Percentiles rank a stretch among this genome's conserved stretches.
These are phyloP conservation scores for Lepidurus apus DNA, from an alignment of 1,140 invertebrate genomes.

Conservation along the genomic window DNA sequence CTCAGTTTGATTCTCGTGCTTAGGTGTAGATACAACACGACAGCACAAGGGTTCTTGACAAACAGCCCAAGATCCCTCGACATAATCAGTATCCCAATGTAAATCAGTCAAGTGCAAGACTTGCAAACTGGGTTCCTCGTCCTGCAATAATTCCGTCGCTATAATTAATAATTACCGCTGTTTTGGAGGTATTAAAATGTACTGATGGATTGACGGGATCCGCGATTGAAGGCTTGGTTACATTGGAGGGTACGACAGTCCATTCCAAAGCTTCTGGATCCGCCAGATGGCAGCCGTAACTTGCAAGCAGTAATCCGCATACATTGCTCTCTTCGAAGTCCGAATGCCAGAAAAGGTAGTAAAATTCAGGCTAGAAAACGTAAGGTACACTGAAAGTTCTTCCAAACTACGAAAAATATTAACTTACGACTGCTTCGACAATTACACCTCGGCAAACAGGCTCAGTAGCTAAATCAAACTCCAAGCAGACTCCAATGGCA, in stretches of 20 bases:
- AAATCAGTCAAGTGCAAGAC: slow-evolving; percentile 73
- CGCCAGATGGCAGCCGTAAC: slow-evolving; percentile 42
- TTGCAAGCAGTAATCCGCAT: slow-evolving; percentile 54
- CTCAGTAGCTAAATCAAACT: background rate
- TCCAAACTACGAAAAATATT: too few species aligned
- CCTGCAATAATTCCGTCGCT: background rate
- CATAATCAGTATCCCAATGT: slow-evolving; percentile 71
- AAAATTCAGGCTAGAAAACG: slow-evolving; percentile 29
- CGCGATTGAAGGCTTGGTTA: slow-evolving; percentile 26
- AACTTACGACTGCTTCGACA: slow-evolving; percentile 20
- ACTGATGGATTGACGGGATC: slow-evolving; percentile 12
- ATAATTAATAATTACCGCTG: too few species aligned
- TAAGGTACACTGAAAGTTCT: background rate
- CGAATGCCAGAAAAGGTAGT: slow-evolving; percentile 26
- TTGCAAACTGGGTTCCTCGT: slow-evolving; percentile 42
- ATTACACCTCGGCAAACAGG: slow-evolving; percentile 16
- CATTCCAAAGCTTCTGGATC: slow-evolving; percentile 49
- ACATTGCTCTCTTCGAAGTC: slow-evolving; percentile 38
- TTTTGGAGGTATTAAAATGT: background rate
- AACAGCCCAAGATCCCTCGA: slow-evolving; percentile 55
- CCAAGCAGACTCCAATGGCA: background rate
- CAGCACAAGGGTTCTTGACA: slow-evolving; percentile 76
- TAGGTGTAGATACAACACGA: slow-evolving; percentile 51
- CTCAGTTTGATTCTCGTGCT: slow-evolving; percentile 36
- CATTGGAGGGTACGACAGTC: slow-evolving; percentile 43